Evolutionary conservation across 2,797 vertebrate species (phyloP), one percentile per base, ranked within the genome.

Genomic region (Falco concolor): DNA sequence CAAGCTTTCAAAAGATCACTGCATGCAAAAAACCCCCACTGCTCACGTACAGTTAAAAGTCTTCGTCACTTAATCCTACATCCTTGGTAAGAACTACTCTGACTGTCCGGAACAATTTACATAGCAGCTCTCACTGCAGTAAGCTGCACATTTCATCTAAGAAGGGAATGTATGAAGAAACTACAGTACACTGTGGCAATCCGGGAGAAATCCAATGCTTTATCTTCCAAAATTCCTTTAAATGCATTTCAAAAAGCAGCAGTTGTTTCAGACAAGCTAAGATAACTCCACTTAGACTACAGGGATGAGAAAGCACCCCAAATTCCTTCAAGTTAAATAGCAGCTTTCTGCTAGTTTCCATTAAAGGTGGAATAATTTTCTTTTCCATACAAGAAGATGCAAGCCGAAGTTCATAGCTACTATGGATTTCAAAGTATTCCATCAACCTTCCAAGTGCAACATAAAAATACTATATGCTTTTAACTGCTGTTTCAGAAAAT

Each of bases 61-160:
- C 49, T 84, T 93, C 88, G 87, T 74, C 12, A 82, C 70, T 90
- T 97, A 93, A 97, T 93, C 79, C 91, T 94, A 85, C 82, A 11
- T 75, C 74, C 84, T 89, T 91, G 73, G 36, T 25, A 78, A 91
- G 85, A 90, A 60, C 74, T 73, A 34, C 52, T 87, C 82, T 30
- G 34, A 81, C 87, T 38, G 72, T 72, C 93, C 95, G 88, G 93
- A 97, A 96, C 92, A 87, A 92, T 93, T 93, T 60, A 73, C 1
- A 0, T 8, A 89, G 81, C 59, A 94, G 54, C 25, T 89, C 78
- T 91, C 79, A 95, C 83, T 87, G 93, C 13, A 84, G 65, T 25
- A 89, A 93, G 40, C 68, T 45, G 75, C 95, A 74, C 32, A 68
- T 78, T 87, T 96, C 73, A 96, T 68, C 92, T 88, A 83, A 90